Conservation (phyloP, 1,140 invertebrate genomes). For the Drosophila saltans region DNA sequence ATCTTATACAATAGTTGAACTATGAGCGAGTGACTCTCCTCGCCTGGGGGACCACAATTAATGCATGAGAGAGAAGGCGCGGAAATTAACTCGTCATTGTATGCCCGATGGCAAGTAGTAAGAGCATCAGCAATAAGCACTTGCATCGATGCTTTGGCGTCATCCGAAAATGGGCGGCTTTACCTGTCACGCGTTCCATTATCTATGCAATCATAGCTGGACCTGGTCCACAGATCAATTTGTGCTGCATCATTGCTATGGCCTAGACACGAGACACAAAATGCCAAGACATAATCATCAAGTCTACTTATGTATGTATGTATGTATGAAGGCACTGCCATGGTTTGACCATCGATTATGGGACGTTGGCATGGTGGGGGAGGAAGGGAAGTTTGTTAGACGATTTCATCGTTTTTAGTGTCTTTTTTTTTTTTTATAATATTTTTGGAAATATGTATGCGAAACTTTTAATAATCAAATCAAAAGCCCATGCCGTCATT, state of each 20-base stretch:
- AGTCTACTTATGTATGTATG: slow-evolving; percentile 36
- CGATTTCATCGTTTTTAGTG: slow-evolving; percentile 33
- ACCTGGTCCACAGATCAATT: slow-evolving; percentile 17
- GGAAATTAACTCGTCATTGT: slow-evolving; percentile 79
- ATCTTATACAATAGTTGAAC: slow-evolving; percentile 60
- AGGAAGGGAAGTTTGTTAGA: slow-evolving; percentile 2
- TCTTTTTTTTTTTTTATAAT: slow-evolving; percentile 23
- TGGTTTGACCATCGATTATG: slow-evolving; percentile 32
- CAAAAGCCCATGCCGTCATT: slow-evolving; percentile 62
- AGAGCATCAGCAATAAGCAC: not conserved
- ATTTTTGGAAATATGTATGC: slow-evolving; percentile 66
- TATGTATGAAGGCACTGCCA: slow-evolving; percentile 19
- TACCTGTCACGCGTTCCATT: slow-evolving; percentile 67
- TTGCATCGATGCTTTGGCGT: slow-evolving; percentile 29
- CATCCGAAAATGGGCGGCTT: slow-evolving; percentile 40
- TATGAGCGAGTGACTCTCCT: slow-evolving; percentile 19
- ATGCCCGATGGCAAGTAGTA: slow-evolving; percentile 28
- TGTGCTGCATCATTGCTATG: slow-evolving; percentile 61
- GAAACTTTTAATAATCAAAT: slow-evolving; percentile 80
- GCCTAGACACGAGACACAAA: slow-evolving; percentile 56
- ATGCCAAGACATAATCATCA: slow-evolving; percentile 51
- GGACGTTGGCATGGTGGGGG: slow-evolving; percentile 3
- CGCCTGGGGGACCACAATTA: slow-evolving; percentile 54
- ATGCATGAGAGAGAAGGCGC: slow-evolving; percentile 71
- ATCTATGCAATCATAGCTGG: slow-evolving; percentile 53